Conservation (phyloP, 2,113 vertebrate species). For the Dolichallabes microphthalmus region DNA sequence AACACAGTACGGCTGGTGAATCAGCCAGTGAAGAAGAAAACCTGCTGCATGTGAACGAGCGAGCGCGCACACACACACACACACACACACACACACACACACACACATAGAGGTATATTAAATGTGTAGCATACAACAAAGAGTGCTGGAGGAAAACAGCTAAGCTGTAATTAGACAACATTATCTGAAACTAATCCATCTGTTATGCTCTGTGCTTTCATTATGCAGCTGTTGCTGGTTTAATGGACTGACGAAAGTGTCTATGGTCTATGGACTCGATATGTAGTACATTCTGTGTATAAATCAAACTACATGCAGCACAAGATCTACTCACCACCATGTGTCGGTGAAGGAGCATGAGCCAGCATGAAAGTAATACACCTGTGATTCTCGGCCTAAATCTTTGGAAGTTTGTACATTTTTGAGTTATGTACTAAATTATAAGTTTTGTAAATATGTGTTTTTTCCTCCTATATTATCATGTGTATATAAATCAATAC, state of each 20-base stretch:
- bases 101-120: not conserved
- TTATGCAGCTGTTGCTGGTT: not conserved
- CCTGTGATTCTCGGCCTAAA: not conserved
- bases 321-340: not conserved
- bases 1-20: constrained; percentile 74
- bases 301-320: not conserved
- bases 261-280: not conserved
- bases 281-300: not conserved
- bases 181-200: not conserved
- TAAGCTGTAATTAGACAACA: not conserved
- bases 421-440: not conserved
- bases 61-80: not conserved
- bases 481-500: not conserved
- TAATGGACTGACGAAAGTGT: not conserved
- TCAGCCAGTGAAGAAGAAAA: constrained; percentile 73
- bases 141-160: not conserved
- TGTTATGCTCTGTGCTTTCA: not conserved
- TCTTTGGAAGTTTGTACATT: not conserved
- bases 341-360: not conserved
- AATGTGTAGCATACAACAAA: constrained; percentile 1
- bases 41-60: constrained; percentile 78
- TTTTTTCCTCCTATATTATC: not conserved
- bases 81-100: not conserved
- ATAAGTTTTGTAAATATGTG: not conserved
- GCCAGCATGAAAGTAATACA: not conserved